Conservation (phyloP, 2,888 invertebrate genomes). For the Hypena proboscidalis region DNA sequence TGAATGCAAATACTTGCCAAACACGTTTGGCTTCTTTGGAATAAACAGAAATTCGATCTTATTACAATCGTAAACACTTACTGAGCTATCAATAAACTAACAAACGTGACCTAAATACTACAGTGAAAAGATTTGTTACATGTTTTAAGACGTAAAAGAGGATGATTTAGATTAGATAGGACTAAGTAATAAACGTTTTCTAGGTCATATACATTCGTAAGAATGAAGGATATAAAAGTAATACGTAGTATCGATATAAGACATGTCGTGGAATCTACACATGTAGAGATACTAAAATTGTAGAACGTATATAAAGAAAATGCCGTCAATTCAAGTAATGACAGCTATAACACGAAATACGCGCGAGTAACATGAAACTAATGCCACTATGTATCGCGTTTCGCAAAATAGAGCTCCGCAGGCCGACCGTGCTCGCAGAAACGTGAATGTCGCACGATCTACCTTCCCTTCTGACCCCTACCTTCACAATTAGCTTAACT, state of each 20-base stretch:
- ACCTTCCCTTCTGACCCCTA: conserved; percentile 27
- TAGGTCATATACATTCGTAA: conserved; percentile 5
- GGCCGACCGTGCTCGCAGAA: conserved; percentile 30
- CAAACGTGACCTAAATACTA: conserved; percentile 44
- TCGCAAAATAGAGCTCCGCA: conserved; percentile 35
- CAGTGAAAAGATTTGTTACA: conserved; percentile 26
- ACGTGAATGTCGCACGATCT: conserved; percentile 39
- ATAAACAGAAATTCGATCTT: conserved; percentile 30
- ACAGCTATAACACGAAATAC: conserved; percentile 26
- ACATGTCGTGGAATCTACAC: conserved; percentile 4
- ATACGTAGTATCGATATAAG: background rate
- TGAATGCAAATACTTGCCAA: conserved; percentile 41
- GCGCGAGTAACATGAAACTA: conserved; percentile 20
- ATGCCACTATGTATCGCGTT: conserved; percentile 25
- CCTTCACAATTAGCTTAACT: conserved; percentile 19
- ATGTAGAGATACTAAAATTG: conserved; percentile 16
- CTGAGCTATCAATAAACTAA: conserved; percentile 29
- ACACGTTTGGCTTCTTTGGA: conserved; percentile 35
- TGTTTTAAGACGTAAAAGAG: conserved; percentile 25
- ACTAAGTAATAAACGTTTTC: background rate
- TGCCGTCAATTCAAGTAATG: conserved; percentile 15
- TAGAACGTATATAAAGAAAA: conserved; percentile 14
- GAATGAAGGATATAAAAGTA: conserved; percentile 9
- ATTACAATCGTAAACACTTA: conserved; percentile 23
- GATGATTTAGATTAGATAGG: conserved; percentile 11